Base-by-base conservation (phyloP, 2,888 invertebrate genomes). In the Octodonta nipae region DNA sequence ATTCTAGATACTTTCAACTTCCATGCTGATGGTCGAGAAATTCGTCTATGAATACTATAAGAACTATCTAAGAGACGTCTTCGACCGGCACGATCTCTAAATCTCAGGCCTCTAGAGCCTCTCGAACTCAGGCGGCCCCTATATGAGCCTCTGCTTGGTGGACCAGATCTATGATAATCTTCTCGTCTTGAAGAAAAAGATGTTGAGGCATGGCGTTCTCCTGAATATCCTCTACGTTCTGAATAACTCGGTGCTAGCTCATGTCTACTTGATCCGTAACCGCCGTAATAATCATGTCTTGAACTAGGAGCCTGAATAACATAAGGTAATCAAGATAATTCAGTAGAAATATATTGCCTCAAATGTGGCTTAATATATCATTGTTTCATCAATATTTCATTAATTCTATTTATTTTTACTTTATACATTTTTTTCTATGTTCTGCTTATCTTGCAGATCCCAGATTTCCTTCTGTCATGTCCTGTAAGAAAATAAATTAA, bases 11-110 rank as follows among this genome's bases (percentile, higher is more conserved):
- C 53, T 54, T 58, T 63, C 41, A 62, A 52, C 45, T 57, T 61
- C 54, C 61, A 59, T 47, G 62, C 63, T 42, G 55, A 44, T 28
- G 58, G 41, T 40, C 56, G 50, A 38, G 55, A 35, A 48, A 66
- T 63, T 46, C 72, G 66, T 46, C 68, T 66, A 54, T 70, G 66
- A 45, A 68, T 62, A 33, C 65, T 63, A 54, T 71, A 71, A 46
- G 72, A 67, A 61, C 60, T 70, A 35, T 66, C 68, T 47, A 69
- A 62, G 44, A 71, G 60, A 54, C 71, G 68, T 57, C 71, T 58
- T 38, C 65, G 56, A 50, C 63, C 65, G 25, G 68, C 62, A 52
- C 68, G 68, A 46, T 71, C 68, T 54, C 69, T 61, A 38, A 67
- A 40, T 37, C 57, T 53, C 38, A 54, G 36, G 38, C 58, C 52